phyloP scores from a whole-genome alignment of 1,140 invertebrate genomes.

The Hestina assimilis region DNA sequence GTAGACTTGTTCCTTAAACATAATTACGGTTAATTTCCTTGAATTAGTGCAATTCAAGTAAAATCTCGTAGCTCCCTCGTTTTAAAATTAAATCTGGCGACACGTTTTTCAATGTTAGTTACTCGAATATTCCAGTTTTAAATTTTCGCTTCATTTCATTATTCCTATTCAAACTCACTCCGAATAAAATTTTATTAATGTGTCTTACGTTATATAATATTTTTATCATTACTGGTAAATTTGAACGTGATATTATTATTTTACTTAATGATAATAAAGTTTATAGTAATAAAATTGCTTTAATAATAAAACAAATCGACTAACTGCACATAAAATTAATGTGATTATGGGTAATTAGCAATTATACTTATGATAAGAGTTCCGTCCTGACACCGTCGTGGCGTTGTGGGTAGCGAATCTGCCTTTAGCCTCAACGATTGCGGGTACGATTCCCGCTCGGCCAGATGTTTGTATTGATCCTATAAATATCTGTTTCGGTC shows the following conservation, averaged over 20 bases:
- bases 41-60: background rate
- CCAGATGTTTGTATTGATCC: too few species aligned
- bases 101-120: constrained; percentile 5
- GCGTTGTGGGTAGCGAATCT: too few species aligned
- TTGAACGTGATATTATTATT: background rate
- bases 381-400: too few species aligned
- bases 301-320: too few species aligned
- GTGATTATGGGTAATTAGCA: too few species aligned
- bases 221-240: background rate
- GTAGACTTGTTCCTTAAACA: background rate
- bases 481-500: too few species aligned
- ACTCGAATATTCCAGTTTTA: background rate
- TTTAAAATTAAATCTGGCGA: constrained; percentile 23
- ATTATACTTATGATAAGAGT: too few species aligned
- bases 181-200: background rate
- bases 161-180: background rate
- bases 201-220: background rate
- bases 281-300: too few species aligned
- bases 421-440: too few species aligned
- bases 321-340: too few species aligned
- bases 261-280: background rate
- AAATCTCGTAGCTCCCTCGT: background rate
- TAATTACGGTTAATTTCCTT: background rate
- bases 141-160: background rate
- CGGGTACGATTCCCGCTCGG: too few species aligned